A percentile compares a stretch with the other conserved stretches of the same genome.
These are phyloP conservation scores for Tetrao urogallus DNA, from an alignment of 2,113 vertebrate genomes.

Conservation along the genomic window DNA sequence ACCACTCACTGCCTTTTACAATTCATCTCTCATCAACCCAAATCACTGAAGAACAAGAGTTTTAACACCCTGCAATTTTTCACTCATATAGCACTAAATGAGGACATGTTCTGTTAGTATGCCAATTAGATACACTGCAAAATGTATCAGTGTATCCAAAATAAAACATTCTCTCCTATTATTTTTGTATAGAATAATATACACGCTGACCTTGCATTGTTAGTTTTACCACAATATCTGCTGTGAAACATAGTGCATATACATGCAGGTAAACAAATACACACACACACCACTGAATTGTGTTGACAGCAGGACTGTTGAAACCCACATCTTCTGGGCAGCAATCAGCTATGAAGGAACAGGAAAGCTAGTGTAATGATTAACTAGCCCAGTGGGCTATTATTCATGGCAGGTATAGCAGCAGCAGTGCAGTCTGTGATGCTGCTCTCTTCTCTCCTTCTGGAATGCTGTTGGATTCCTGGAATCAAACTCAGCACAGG, in stretches of 20 bases:
- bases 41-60: not conserved
- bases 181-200: not conserved
- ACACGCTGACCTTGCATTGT: not conserved
- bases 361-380: constrained; percentile 62
- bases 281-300: constrained; percentile 10
- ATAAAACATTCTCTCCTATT: not conserved
- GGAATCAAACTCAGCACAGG: constrained; percentile 19
- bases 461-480: constrained; percentile 36
- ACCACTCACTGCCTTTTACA: not conserved
- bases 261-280: constrained; percentile 21
- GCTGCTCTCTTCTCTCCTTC: constrained; percentile 23
- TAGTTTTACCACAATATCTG: constrained; percentile 2
- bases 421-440: not conserved
- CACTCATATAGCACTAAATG: not conserved
- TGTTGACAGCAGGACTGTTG: not conserved
- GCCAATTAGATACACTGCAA: not conserved
- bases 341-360: constrained; percentile 52
- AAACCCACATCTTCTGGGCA: constrained; percentile 44
- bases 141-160: not conserved
- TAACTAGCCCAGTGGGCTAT: constrained; percentile 64
- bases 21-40: not conserved
- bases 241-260: not conserved
- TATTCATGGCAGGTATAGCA: constrained; percentile 66
- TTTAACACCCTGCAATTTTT: not conserved
- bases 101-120: not conserved